phyloP scores from a whole-genome alignment of 2,113 vertebrate genomes.

The Cyphomyrus plagiostoma region DNA sequence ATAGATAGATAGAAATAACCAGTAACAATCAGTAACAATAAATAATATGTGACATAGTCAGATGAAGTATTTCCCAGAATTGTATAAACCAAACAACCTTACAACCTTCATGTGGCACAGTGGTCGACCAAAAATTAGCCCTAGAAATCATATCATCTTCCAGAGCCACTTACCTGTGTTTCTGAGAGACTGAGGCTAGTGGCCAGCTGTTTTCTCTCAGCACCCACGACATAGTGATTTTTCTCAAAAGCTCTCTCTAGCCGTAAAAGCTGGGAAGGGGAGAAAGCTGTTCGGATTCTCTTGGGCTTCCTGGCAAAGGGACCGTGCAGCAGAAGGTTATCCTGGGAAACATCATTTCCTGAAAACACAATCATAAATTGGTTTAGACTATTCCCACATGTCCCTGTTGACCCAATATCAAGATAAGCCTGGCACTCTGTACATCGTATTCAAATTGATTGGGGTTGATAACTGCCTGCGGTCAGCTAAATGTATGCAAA shows the following conservation, averaged over 20 bases:
- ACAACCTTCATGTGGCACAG: background rate
- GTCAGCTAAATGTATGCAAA: background rate
- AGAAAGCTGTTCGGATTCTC: conserved; percentile 94
- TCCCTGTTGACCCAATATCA: background rate
- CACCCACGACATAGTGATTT: conserved; percentile 95
- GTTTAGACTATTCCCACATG: background rate
- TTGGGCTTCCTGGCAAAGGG: conserved; percentile 93
- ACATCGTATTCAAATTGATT: background rate
- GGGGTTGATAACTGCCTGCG: background rate
- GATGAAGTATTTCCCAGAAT: background rate
- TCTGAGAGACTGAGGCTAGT: conserved; percentile 89
- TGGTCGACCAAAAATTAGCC: background rate
- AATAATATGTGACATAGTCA: too few species aligned
- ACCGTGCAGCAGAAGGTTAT: conserved; percentile 86
- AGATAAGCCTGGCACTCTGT: background rate
- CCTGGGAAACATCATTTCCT: conserved; percentile 88
- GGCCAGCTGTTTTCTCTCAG: conserved; percentile 90
- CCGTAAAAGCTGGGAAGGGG: conserved; percentile 87
- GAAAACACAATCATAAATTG: conserved; percentile 20
- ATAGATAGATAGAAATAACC: too few species aligned
- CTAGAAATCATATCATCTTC: background rate
- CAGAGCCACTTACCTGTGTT: conserved; percentile 70
- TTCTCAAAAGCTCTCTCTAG: conserved; percentile 94
- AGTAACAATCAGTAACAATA: too few species aligned
- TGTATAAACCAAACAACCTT: background rate